Evolutionary conservation across 2,113 vertebrate species (phyloP).

Genomic region (Seriola dumerili): DNA sequence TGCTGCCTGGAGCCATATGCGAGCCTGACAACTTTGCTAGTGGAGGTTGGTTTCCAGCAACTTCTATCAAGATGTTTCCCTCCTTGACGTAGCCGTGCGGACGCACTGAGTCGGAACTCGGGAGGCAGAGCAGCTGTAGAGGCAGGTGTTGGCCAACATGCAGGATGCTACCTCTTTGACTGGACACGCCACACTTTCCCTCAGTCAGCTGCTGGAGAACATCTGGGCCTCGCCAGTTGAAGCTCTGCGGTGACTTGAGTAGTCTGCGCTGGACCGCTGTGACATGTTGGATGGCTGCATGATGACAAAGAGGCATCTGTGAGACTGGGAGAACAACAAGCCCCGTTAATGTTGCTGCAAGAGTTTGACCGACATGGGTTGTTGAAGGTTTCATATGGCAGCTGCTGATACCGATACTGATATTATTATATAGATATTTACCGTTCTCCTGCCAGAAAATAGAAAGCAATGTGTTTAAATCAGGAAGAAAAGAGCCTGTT

Average conservation of each 20-base stretch:
- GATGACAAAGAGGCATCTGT: constrained; percentile 75
- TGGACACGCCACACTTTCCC: constrained; percentile 67
- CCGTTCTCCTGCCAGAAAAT: background rate
- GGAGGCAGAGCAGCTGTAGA: constrained; percentile 71
- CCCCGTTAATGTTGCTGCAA: constrained; percentile 30
- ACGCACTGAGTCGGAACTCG: constrained; percentile 70
- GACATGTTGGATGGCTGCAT: constrained; percentile 56
- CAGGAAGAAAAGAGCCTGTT: too few relatives aligned
- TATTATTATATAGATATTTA: background rate
- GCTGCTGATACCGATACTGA: background rate
- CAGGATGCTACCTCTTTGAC: constrained; percentile 67
- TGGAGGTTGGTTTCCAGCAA: constrained; percentile 47
- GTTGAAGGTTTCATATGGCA: constrained; percentile 34
- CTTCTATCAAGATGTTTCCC: constrained; percentile 56
- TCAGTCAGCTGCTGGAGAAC: constrained; percentile 76
- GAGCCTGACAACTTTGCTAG: constrained; percentile 61
- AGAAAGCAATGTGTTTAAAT: background rate
- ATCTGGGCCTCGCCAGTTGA: constrained; percentile 68
- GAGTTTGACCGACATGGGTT: constrained; percentile 18
- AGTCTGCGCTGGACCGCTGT: constrained; percentile 46
- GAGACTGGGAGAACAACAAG: constrained; percentile 46
- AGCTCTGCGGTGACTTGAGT: constrained; percentile 52
- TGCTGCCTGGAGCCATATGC: constrained; percentile 67
- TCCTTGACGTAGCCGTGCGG: constrained; percentile 15
- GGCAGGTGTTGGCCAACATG: constrained; percentile 78